Conservation (phyloP, 2,888 invertebrate species). For the Eilema caniola region DNA sequence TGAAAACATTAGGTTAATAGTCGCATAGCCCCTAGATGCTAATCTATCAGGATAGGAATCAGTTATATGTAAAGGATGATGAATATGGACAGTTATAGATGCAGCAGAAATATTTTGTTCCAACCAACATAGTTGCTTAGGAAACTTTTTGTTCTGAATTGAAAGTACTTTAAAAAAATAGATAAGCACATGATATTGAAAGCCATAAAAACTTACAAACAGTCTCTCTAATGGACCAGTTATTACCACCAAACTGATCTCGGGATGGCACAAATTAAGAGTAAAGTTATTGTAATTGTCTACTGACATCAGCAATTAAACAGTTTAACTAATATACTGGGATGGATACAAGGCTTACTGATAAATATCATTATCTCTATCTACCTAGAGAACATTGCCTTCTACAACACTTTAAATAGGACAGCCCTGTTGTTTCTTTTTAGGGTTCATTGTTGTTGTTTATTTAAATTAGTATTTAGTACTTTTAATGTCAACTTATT, state of each 20-base stretch:
- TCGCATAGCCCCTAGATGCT: neutral
- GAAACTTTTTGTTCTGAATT: neutral
- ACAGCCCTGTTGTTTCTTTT: conserved; percentile 14
- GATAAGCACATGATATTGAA: neutral
- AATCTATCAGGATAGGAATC: neutral
- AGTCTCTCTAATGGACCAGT: conserved; percentile 7
- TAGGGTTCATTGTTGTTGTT: too few species aligned
- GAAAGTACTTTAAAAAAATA: neutral
- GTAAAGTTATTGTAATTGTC: conserved; percentile 50
- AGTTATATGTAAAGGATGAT: neutral
- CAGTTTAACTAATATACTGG: conserved; percentile 53
- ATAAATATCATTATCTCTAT: conserved; percentile 24
- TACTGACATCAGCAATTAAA: conserved; percentile 62
- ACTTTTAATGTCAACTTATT: neutral
- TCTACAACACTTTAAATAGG: conserved; percentile 27
- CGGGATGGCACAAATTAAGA: conserved; percentile 32
- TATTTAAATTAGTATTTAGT: neutral
- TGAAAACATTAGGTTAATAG: neutral
- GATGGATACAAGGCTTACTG: conserved; percentile 32
- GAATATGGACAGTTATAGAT: neutral
- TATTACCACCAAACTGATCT: conserved; percentile 24
- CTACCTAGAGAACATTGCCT: conserved; percentile 20
- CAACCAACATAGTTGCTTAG: neutral
- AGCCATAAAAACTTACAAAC: neutral
- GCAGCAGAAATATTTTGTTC: neutral